A percentile compares a stretch with the other conserved stretches of the same genome.
Conservation (phyloP, 2,888 invertebrate genomes). For the Pachymerium ferrugineum region DNA sequence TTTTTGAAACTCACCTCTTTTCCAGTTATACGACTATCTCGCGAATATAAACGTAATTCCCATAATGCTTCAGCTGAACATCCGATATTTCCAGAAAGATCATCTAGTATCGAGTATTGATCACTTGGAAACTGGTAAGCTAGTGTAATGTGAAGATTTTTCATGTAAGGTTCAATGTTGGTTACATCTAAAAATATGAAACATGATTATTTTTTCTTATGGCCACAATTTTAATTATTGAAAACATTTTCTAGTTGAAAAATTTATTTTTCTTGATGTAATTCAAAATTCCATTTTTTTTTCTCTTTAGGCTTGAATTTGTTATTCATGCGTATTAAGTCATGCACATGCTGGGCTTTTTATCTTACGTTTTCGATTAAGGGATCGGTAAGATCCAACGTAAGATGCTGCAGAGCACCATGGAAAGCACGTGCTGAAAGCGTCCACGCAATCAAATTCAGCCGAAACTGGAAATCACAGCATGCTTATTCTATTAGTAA, state of each 20-base stretch:
- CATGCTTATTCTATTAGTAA: neutral
- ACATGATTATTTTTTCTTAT: too few species aligned
- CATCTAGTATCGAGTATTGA: slow-evolving; percentile 65
- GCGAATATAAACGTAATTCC: slow-evolving; percentile 81
- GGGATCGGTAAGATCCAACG: slow-evolving; percentile 29
- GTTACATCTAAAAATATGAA: slow-evolving; percentile 5
- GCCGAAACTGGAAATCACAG: slow-evolving; percentile 53
- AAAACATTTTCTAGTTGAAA: too few species aligned
- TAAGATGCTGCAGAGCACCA: slow-evolving; percentile 55
- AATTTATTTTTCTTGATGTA: neutral
- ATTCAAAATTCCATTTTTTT: neutral
- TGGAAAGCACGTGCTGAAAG: slow-evolving; percentile 69
- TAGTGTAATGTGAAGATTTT: slow-evolving; percentile 78
- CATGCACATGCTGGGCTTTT: too few species aligned
- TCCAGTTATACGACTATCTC: slow-evolving; percentile 68
- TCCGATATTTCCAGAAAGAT: slow-evolving; percentile 66
- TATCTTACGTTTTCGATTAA: slow-evolving; percentile 25
- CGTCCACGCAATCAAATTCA: slow-evolving; percentile 69
- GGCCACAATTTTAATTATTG: too few species aligned
- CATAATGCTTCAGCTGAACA: slow-evolving; percentile 63
- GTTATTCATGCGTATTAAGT: neutral
- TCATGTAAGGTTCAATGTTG: slow-evolving; percentile 65
- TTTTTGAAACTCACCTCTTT: slow-evolving; percentile 54
- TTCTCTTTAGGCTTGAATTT: neutral
- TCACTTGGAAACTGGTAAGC: slow-evolving; percentile 78